A percentile compares a stretch with the other conserved stretches of the same genome.
These are phyloP conservation scores for Odontesthes bonariensis DNA, from an alignment of 2,113 vertebrate species.

Conservation along the genomic window DNA sequence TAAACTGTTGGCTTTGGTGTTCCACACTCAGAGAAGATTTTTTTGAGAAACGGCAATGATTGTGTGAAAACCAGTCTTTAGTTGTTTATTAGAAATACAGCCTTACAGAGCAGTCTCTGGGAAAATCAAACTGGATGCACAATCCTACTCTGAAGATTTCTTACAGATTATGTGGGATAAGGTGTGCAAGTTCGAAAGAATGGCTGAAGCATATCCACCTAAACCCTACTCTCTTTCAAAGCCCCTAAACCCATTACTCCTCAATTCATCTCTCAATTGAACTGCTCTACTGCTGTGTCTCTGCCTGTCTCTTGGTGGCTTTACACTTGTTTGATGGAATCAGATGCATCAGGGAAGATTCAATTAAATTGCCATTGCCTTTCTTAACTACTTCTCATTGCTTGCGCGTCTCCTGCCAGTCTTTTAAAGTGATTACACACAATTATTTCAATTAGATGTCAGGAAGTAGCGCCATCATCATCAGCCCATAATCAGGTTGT, in stretches of 20 bases:
- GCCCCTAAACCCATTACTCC: slow-evolving; percentile 65
- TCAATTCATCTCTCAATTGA: slow-evolving; percentile 65
- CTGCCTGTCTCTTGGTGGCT: slow-evolving; percentile 57
- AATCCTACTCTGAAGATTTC: slow-evolving; percentile 53
- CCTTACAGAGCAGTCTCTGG: slow-evolving; percentile 44
- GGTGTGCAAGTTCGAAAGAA: slow-evolving; percentile 53
- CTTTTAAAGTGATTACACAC: slow-evolving; percentile 79
- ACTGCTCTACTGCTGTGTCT: slow-evolving; percentile 44
- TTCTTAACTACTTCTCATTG: slow-evolving; percentile 69
- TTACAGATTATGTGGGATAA: slow-evolving; percentile 75
- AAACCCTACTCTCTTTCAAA: slow-evolving; percentile 65
- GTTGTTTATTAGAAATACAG: slow-evolving; percentile 49
- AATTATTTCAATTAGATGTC: slow-evolving; percentile 79
- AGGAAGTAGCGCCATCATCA: slow-evolving; percentile 74
- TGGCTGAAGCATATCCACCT: slow-evolving; percentile 68
- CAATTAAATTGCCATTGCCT: slow-evolving; percentile 74
- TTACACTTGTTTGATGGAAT: slow-evolving; percentile 68
- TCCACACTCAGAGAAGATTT: neutral
- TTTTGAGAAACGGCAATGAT: slow-evolving; percentile 2
- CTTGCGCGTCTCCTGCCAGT: slow-evolving; percentile 74
- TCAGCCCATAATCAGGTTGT: slow-evolving; percentile 74
- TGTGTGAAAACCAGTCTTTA: slow-evolving; percentile 9
- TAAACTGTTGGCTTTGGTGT: neutral
- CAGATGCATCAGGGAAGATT: slow-evolving; percentile 68
- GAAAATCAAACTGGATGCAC: slow-evolving; percentile 43